Conservation (phyloP, 2,797 vertebrate species). For the Coluber constrictor region DNA sequence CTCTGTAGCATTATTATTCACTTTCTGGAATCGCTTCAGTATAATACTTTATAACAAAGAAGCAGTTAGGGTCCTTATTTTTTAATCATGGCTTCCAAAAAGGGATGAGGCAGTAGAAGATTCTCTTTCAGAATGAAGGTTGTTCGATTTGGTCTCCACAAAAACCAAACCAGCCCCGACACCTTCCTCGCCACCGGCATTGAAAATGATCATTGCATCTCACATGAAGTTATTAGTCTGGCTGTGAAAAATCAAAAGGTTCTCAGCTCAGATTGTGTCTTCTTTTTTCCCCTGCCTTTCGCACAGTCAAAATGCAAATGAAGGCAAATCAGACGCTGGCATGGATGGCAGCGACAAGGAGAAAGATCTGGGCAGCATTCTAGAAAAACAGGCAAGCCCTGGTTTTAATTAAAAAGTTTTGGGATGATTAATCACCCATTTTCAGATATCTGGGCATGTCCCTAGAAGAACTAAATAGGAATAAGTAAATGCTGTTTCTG, state of each 20-base stretch:
- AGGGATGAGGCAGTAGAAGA: slow-evolving; percentile 57
- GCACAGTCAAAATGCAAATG: slow-evolving; percentile 75
- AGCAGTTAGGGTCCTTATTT: slow-evolving; percentile 3
- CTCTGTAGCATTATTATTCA: slow-evolving; percentile 44
- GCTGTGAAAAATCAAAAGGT: slow-evolving; percentile 54
- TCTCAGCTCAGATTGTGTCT: slow-evolving; percentile 49
- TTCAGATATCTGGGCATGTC: slow-evolving; percentile 39
- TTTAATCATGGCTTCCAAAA: slow-evolving; percentile 34
- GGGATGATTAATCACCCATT: slow-evolving; percentile 61
- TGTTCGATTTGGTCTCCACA: slow-evolving; percentile 72
- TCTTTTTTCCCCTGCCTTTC: slow-evolving; percentile 44
- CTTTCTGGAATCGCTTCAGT: slow-evolving; percentile 48
- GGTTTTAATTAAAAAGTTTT: slow-evolving; percentile 57
- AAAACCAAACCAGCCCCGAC: slow-evolving; percentile 56
- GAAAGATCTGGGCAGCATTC: slow-evolving; percentile 58
- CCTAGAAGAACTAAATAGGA: background rate
- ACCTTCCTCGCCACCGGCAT: slow-evolving; percentile 59
- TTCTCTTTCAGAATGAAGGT: slow-evolving; percentile 59
- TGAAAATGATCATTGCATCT: slow-evolving; percentile 52
- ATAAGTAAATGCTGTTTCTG: background rate
- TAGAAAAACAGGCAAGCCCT: slow-evolving; percentile 53
- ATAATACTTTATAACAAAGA: slow-evolving; percentile 54
- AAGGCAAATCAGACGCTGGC: slow-evolving; percentile 70
- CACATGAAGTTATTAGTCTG: slow-evolving; percentile 61
- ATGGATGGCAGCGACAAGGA: slow-evolving; percentile 54